These are phyloP conservation scores for Pseudomugil gertrudae DNA, from an alignment of 2,797 vertebrate species.

Conservation along the genomic window DNA sequence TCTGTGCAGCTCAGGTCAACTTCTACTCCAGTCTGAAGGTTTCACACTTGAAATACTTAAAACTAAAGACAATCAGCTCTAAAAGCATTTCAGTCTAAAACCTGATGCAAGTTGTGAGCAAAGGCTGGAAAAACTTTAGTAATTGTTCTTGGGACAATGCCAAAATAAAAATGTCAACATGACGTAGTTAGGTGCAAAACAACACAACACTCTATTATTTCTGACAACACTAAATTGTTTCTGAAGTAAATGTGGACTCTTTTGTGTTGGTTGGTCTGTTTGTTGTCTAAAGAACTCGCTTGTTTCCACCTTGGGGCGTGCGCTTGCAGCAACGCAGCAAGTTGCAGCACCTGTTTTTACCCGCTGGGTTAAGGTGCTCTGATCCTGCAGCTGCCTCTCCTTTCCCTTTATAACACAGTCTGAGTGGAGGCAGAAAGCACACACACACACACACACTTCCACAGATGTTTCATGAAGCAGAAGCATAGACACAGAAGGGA, in stretches of 20 bases:
- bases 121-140: too few relatives aligned
- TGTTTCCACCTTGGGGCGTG: constrained; percentile 52
- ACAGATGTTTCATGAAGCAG: constrained; percentile 54
- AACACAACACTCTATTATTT: not conserved
- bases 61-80: not conserved
- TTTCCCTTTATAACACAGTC: constrained; percentile 37
- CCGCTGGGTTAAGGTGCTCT: constrained; percentile 35
- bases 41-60: not conserved
- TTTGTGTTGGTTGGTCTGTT: constrained; percentile 2
- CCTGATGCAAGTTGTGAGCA: not conserved
- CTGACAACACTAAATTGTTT: not conserved
- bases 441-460: constrained; percentile 22
- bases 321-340: constrained; percentile 34
- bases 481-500: constrained; percentile 42
- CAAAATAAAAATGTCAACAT: too few relatives aligned
- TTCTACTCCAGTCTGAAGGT: not conserved
- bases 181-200: not conserved
- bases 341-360: constrained; percentile 55
- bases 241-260: constrained; percentile 7
- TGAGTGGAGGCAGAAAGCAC: constrained; percentile 9
- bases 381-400: constrained; percentile 30
- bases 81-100: not conserved
- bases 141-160: too few relatives aligned
- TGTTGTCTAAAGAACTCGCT: constrained; percentile 48
- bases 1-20: not conserved